Evolutionary conservation across 2,797 vertebrate species (phyloP), one percentile per base, ranked within the genome.

Genomic region (Trachurus trachurus): DNA sequence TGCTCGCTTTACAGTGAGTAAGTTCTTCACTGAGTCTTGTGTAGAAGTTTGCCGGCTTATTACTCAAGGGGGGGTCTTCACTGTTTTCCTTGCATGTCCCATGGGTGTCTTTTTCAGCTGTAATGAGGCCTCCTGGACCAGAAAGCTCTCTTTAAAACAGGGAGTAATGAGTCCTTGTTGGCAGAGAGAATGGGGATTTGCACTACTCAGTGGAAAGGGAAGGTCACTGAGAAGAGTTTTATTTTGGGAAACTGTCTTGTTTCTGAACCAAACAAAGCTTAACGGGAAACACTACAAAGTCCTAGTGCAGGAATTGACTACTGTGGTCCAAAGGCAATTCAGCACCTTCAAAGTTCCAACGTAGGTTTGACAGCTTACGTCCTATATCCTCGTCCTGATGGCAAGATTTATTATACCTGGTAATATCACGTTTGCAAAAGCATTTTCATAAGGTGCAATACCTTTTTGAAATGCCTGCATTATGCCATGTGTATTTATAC

Each of bases 101-200:
- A 94, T 95, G 94, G 94, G 95, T 94, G 94, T 95, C 94, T 94
- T 96, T 95, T 94, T 92, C 92, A 91, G 93, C 94, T 94, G 93
- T 96, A 96, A 96, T 95, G 95, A 96, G 93, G 94, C 95, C 94
- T 95, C 87, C 90, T 93, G 93, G 95, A 95, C 94, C 92, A 92
- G 90, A 93, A 91, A 91, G 89, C 91, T 94, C 89, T 91, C 93
- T 95, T 95, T 93, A 95, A 94, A 95, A 92, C 81, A 39, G 86
- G 90, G 92, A 94, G 93, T 95, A 96, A 95, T 95, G 94, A 94
- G 93, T 94, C 92, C 93, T 88, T 89, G 90, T 94, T 95, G 94
- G 93, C 94, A 95, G 89, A 89, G 88, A 89, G 92, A 92, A 92
- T 89, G 90, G 90, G 89, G 93, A 94, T 95, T 94, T 92, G 91